Conservation (phyloP, 2,797 vertebrate species). For the Jordanella pulchra region DNA sequence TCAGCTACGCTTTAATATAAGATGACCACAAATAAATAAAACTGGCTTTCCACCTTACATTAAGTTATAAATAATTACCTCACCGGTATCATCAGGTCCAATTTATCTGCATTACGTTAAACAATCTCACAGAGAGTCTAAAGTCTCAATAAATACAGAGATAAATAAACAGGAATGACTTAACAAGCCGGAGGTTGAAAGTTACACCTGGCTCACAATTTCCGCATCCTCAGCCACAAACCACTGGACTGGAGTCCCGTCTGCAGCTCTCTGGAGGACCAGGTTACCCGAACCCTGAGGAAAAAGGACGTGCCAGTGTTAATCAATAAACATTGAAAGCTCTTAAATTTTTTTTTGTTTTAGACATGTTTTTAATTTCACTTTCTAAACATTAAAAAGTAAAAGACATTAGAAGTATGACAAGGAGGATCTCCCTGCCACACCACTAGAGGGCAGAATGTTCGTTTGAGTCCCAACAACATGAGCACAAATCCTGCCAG, state of each 20-base stretch:
- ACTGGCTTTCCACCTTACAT: conserved; percentile 67
- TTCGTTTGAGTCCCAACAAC: no score
- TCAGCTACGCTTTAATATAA: conserved; percentile 45
- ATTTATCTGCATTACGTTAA: conserved; percentile 38
- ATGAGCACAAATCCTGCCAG: no score
- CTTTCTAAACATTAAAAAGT: no score
- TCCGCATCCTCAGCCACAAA: conserved; percentile 86
- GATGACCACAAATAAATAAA: conserved; percentile 69
- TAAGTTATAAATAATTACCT: conserved; percentile 62
- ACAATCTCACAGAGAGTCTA: conserved; percentile 71
- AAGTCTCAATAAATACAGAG: conserved; percentile 75
- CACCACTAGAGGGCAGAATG: no score
- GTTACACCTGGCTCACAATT: conserved; percentile 89
- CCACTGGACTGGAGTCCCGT: conserved; percentile 88
- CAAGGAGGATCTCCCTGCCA: no score
- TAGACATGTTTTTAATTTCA: no score
- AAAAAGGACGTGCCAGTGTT: no score
- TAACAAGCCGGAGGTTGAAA: conserved; percentile 14
- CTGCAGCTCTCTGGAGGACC: conserved; percentile 83
- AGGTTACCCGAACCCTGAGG: conserved; percentile 80
- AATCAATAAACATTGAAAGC: background rate
- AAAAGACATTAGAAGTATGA: no score
- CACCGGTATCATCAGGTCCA: conserved; percentile 32
- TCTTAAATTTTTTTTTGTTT: background rate
- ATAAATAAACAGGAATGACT: conserved; percentile 54